Evolutionary conservation across 1,140 invertebrate genomes (phyloP).

Genomic region (Venustaconcha ellipsiformis): DNA sequence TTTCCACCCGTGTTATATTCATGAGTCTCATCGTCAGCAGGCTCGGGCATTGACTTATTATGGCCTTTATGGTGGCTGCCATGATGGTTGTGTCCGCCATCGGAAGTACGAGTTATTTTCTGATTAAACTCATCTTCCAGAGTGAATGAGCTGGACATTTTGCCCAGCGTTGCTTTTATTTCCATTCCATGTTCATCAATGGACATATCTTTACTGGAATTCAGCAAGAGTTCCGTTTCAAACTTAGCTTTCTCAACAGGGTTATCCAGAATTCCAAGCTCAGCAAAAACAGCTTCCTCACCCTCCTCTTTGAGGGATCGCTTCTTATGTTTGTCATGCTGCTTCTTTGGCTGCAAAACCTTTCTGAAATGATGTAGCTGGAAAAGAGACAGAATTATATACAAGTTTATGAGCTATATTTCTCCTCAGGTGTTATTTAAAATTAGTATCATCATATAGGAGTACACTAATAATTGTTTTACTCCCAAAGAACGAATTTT

Average conservation of each 20-base stretch:
- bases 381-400: conserved; percentile 9
- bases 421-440: too few species aligned
- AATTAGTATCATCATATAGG: too few species aligned
- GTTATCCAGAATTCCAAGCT: conserved; percentile 25
- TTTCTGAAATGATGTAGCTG: conserved; percentile 28
- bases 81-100: background rate
- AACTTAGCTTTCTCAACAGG: conserved; percentile 6
- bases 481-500: too few species aligned
- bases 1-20: background rate
- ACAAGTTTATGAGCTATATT: too few species aligned
- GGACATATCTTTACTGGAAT: too few species aligned
- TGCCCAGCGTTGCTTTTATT: too few species aligned
- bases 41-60: background rate
- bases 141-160: too few species aligned
- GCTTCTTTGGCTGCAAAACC: conserved; percentile 20
- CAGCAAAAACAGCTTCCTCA: conserved; percentile 5
- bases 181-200: too few species aligned
- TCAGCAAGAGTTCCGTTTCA: too few species aligned
- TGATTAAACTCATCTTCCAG: background rate
- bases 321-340: conserved; percentile 11
- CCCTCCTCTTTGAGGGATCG: conserved; percentile 6
- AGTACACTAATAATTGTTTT: too few species aligned
- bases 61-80: background rate
- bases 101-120: conserved; percentile 4
- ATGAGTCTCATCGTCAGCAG: background rate